Evolutionary conservation across 2,888 invertebrate species (phyloP).

Genomic region (Lepeophtheirus nordmannii): DNA sequence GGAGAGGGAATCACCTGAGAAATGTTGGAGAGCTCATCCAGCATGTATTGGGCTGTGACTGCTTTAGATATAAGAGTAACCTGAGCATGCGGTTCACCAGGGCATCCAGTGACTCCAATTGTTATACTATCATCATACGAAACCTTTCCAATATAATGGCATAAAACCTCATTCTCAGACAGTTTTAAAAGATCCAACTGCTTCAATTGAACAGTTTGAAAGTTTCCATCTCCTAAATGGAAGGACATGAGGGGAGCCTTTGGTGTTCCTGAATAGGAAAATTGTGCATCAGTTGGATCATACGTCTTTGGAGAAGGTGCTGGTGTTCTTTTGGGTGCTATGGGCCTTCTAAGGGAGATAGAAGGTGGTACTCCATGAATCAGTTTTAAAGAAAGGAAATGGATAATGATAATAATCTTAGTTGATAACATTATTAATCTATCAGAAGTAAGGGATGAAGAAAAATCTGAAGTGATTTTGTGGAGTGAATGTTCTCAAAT

Average conservation of each 20-base stretch:
- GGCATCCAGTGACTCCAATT: background rate
- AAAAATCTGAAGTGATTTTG: too few relatives aligned
- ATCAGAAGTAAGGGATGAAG: too few relatives aligned
- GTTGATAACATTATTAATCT: too few relatives aligned
- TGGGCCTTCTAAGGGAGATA: too few relatives aligned
- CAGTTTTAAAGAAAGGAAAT: too few relatives aligned
- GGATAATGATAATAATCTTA: too few relatives aligned
- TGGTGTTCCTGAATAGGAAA: background rate
- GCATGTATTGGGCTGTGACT: background rate
- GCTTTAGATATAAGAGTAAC: background rate
- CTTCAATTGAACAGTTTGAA: background rate
- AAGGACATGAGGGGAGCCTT: background rate
- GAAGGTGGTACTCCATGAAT: too few relatives aligned
- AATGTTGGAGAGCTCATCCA: background rate
- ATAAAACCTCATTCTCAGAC: background rate
- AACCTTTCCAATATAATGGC: background rate
- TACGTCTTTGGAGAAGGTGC: too few relatives aligned
- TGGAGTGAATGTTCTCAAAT: too few relatives aligned
- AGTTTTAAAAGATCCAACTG: background rate
- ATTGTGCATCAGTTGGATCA: too few relatives aligned
- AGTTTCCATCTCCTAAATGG: background rate
- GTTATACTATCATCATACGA: background rate
- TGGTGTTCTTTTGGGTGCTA: too few relatives aligned
- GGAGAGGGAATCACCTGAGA: constrained; percentile 1
- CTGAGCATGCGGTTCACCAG: background rate